These are phyloP conservation scores for Anguilla pacifica DNA, from an alignment of 2,797 vertebrate genomes.

Conservation along the genomic window DNA sequence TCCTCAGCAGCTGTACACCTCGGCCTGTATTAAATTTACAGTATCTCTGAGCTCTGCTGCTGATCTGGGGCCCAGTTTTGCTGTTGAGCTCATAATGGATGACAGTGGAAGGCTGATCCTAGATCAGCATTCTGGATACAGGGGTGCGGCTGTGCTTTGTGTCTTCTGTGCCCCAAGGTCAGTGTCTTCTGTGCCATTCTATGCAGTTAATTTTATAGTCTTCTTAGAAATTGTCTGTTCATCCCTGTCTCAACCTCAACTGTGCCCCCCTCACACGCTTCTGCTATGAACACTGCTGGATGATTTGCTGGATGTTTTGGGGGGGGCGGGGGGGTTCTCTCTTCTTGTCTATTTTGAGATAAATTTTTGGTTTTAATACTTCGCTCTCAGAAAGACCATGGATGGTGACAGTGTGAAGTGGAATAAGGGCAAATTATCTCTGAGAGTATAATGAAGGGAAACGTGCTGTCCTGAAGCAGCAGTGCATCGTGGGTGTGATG, in stretches of 20 bases:
- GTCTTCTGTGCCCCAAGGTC: not conserved
- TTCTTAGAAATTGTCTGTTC: not conserved
- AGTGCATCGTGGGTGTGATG: not conserved
- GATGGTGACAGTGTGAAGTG: not conserved
- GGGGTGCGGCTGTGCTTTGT: not conserved
- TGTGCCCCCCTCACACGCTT: not conserved
- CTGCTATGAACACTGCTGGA: not conserved
- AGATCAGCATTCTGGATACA: no score
- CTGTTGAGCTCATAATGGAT: no score
- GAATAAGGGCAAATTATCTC: not conserved
- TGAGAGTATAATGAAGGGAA: not conserved
- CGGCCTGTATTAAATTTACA: no score
- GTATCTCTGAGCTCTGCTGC: no score
- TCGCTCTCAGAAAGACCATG: not conserved
- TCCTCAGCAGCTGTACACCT: not conserved
- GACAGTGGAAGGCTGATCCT: no score
- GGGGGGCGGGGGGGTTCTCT: not conserved
- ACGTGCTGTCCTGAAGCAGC: not conserved
- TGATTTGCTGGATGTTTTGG: not conserved
- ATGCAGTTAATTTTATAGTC: not conserved
- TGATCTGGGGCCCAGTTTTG: no score
- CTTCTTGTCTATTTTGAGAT: not conserved
- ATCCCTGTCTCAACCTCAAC: not conserved
- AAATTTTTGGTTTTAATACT: not conserved
- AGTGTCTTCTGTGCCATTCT: not conserved